phyloP scores from a whole-genome alignment of 2,113 vertebrate species.

The Phoxinus phoxinus region DNA sequence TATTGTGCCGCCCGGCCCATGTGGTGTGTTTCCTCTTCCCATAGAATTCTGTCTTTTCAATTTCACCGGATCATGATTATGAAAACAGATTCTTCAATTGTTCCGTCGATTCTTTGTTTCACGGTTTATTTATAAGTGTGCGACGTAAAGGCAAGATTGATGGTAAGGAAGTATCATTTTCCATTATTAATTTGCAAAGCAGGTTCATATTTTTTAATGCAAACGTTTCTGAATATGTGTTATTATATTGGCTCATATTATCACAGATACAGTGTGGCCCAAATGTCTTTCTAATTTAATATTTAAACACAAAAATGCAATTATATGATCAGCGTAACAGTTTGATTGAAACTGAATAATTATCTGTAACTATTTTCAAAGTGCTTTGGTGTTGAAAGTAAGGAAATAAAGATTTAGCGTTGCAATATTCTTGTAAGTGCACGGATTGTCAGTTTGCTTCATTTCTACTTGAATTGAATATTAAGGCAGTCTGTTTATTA shows the following conservation, averaged over 20 bases:
- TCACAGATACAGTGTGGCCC: background rate
- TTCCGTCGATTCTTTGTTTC: background rate
- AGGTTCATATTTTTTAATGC: background rate
- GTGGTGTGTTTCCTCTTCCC: slow-evolving; percentile 40
- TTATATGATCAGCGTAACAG: background rate
- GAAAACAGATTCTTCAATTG: slow-evolving; percentile 3
- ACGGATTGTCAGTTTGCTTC: slow-evolving; percentile 16
- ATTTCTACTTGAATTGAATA: slow-evolving; percentile 43
- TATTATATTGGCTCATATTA: background rate
- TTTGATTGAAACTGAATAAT: background rate
- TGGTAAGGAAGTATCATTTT: background rate
- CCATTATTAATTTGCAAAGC: background rate
- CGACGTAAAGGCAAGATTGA: background rate
- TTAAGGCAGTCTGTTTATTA: slow-evolving; percentile 50
- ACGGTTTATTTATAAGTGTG: slow-evolving; percentile 3
- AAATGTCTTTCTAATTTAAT: background rate
- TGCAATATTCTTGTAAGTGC: slow-evolving; percentile 22
- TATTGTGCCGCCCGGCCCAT: slow-evolving; percentile 42
- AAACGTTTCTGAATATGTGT: background rate
- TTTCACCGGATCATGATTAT: slow-evolving; percentile 33
- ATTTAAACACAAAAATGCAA: background rate
- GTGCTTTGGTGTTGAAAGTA: background rate
- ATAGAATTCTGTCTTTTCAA: slow-evolving; percentile 23
- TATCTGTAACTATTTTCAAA: background rate
- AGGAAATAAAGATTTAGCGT: background rate